Evolutionary conservation across 1,140 invertebrate species (phyloP), one percentile per base, ranked within the genome.

Genomic region (Platyura marginata): DNA sequence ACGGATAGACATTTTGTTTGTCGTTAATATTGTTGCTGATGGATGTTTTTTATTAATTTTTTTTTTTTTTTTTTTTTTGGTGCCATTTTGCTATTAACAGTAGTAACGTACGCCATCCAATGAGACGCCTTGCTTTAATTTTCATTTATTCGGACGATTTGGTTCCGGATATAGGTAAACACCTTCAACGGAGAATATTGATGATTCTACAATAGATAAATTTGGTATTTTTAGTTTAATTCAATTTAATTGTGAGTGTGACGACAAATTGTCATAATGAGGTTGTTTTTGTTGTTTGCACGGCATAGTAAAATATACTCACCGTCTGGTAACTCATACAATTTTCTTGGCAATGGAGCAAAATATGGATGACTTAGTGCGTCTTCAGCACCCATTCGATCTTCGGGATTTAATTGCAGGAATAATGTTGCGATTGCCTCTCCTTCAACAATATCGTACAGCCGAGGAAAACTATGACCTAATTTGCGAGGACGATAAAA

Each of bases 291-390:
- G 6, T 29, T 29, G 6, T 22, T 11, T 11, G 16, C 15, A 37
- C 34, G 43, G 16, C 18, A n/a, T 18, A 21, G 40, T 38, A 15
- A 44, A n/a, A n/a, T n/a, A n/a, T n/a, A 60, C 74, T 74, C 64
- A 92, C 88, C 83, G 59, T 88, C 81, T 51, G 88, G 86, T 63
- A 96, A 73, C 61, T 91, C 83, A 59, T 82, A 79, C 45, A 96
- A 72, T 68, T 87, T 81, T 59, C 72, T 75, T 55, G 92, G 90
- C 63, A 96, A 74, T 51, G 81, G 77, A 46, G 72, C 67, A 68
- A 96, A 98, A 66, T 94, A 98, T 49, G 77, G 69, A 66, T 97
- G 91, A 46, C 72, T 69, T 57, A 96, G 75, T 22, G 93, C 93
- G 45, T 81, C 72, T 40, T 82, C 74, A 32, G 94, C 92, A 40